Evolutionary conservation across 2,888 invertebrate species (phyloP).

Genomic region (Imbricaverruca yamaguchii): DNA sequence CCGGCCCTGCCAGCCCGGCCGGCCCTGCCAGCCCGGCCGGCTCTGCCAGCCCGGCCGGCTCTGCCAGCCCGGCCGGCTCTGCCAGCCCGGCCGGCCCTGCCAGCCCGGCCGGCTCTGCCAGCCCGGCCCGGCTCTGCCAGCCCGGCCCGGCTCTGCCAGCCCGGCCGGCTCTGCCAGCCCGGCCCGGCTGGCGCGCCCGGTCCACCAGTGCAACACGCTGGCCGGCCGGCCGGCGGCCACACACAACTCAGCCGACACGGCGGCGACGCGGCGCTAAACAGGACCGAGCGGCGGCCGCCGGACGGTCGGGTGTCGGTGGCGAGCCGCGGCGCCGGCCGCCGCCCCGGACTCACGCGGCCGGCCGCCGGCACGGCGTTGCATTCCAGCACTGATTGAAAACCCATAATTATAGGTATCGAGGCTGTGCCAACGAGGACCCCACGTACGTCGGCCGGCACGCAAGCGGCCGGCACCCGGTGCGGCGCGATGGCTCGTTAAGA

Average conservation of each 20-base stretch:
- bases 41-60: no score
- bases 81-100: background rate
- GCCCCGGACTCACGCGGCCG: background rate
- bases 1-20: no score
- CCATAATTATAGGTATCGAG: slow-evolving; percentile 21
- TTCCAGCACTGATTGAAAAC: slow-evolving; percentile 21
- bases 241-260: background rate
- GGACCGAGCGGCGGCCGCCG: background rate
- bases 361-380: slow-evolving; percentile 14
- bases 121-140: background rate
- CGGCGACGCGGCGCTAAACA: background rate
- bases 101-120: background rate
- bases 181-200: background rate
- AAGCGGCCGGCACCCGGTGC: background rate
- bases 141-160: background rate
- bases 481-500: slow-evolving; percentile 2
- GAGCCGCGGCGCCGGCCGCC: background rate
- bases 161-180: background rate
- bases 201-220: background rate
- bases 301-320: background rate
- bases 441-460: background rate
- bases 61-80: background rate
- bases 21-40: background rate
- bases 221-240: background rate
- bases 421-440: slow-evolving; percentile 4